phyloP scores from a whole-genome alignment of 1,140 invertebrate genomes.

The Caenorhabditis elegans region WBcel235 BX284605.5:19096001-19096500 shows the following conservation, averaged over 20 bases:
- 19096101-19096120: conserved; percentile 44
- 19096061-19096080: not conserved
- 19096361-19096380: not conserved
- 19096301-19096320: not conserved
- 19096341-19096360: conserved; percentile 8
- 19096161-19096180: conserved; percentile 6
- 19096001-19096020: conserved; percentile 20
- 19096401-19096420: conserved; percentile 9
- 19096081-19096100: conserved; percentile 20
- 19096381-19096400: not conserved
- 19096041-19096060: no score
- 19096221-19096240: conserved; percentile 35
- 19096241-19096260: not conserved
- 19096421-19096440: not conserved
- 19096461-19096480: no score
- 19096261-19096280: not conserved
- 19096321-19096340: not conserved
- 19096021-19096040: not conserved
- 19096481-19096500: no score
- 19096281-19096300: conserved; percentile 9
- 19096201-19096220: conserved; percentile 1
- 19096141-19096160: conserved; percentile 9
- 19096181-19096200: conserved; percentile 5
- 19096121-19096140: conserved; percentile 37
- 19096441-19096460: no score